Percentiles rank a stretch among this genome's conserved stretches.
Conservation (phyloP, 2,888 invertebrate genomes). For the Entomobrya proxima region DNA sequence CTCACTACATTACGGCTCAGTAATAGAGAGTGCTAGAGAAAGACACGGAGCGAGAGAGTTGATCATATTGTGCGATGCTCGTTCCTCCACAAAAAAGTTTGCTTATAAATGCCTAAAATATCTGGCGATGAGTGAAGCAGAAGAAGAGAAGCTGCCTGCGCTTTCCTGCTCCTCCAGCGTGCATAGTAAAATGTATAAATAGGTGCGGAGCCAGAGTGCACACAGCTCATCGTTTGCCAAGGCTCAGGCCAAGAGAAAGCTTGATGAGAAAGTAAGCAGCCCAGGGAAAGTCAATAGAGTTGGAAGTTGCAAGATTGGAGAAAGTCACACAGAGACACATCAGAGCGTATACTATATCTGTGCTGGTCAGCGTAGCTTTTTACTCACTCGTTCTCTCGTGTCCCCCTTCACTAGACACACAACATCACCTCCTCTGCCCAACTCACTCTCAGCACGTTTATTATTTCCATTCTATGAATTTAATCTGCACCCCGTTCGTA, state of each 20-base stretch:
- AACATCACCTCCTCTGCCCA: conserved; percentile 16
- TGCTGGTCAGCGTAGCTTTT: conserved; percentile 21
- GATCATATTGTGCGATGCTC: conserved; percentile 15
- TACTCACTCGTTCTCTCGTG: conserved; percentile 42
- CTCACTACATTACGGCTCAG: neutral
- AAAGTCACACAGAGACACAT: conserved; percentile 21
- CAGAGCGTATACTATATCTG: neutral
- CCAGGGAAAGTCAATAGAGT: conserved; percentile 45
- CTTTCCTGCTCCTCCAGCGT: neutral
- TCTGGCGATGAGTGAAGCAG: neutral
- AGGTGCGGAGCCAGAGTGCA: neutral
- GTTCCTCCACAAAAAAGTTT: neutral
- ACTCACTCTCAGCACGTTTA: neutral
- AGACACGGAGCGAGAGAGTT: neutral
- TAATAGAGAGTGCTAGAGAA: too few species aligned
- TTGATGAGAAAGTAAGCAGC: conserved; percentile 38
- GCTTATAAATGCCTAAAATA: neutral
- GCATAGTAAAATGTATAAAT: neutral
- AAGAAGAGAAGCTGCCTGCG: neutral
- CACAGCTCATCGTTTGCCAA: neutral
- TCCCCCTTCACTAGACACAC: conserved; percentile 42
- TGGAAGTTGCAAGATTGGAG: conserved; percentile 27
- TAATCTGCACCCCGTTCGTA: neutral
- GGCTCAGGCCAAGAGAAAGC: neutral
- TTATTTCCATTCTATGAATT: conserved; percentile 10